Percentiles rank a stretch among this genome's conserved stretches.
These are phyloP conservation scores for Pantherophis alleghaniensis DNA, from an alignment of 2,797 vertebrate species.

Conservation along the genomic window DNA sequence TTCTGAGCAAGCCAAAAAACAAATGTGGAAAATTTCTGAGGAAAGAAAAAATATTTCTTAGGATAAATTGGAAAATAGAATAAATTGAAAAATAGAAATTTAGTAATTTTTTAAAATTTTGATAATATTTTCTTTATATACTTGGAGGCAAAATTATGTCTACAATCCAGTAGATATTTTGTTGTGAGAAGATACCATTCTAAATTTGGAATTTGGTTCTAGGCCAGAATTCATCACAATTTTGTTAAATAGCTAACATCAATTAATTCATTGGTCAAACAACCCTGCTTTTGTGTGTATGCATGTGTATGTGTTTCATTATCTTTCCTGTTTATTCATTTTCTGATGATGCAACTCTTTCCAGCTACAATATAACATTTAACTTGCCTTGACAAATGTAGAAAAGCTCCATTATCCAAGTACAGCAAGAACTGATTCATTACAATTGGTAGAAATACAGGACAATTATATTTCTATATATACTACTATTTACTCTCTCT, in stretches of 20 bases:
- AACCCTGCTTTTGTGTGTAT: not conserved
- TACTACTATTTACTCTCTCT: not conserved
- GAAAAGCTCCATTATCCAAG: not conserved
- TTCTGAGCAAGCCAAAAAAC: not conserved
- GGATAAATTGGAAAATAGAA: not conserved
- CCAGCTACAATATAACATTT: not conserved
- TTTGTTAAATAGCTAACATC: not conserved
- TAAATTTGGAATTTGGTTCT: not conserved
- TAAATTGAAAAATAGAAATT: not conserved
- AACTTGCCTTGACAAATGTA: not conserved
- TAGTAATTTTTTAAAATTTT: not conserved
- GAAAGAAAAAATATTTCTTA: not conserved
- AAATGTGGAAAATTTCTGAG: not conserved
- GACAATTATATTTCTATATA: not conserved
- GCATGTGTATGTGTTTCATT: not conserved
- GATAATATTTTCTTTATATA: not conserved
- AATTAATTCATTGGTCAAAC: not conserved
- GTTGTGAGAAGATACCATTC: not conserved
- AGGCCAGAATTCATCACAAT: not conserved
- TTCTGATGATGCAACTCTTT: constrained; percentile 2
- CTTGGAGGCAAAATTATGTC: not conserved
- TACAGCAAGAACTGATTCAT: not conserved
- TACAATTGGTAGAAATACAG: not conserved
- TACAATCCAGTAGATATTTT: not conserved
- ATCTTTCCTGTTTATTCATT: not conserved